Evolutionary conservation across 2,113 vertebrate genomes (phyloP).

Genomic region (Indicator maculatus): DNA sequence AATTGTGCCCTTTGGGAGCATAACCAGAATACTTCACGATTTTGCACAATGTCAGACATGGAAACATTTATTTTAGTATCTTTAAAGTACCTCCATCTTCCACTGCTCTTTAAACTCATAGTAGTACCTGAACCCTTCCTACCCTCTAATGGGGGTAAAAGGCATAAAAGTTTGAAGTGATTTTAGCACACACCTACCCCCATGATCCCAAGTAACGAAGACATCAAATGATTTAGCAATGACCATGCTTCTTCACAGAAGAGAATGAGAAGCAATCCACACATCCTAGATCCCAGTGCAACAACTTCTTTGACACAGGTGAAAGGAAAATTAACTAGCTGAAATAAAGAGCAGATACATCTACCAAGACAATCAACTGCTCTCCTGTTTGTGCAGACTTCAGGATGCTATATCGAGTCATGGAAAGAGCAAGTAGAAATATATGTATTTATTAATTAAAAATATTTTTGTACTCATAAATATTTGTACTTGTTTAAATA

Average conservation of each 20-base stretch:
- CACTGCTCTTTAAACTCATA: background rate
- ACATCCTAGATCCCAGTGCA: background rate
- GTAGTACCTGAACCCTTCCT: background rate
- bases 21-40: background rate
- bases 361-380: background rate
- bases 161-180: background rate
- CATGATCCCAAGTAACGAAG: background rate
- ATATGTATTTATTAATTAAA: background rate
- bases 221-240: background rate
- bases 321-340: background rate
- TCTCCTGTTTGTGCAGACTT: background rate
- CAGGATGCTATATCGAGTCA: background rate
- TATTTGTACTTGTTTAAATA: background rate
- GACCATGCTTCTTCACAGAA: background rate
- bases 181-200: background rate
- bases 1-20: background rate
- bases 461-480: background rate
- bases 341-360: background rate
- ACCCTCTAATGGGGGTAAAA: background rate
- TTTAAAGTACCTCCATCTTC: background rate
- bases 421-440: background rate
- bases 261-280: background rate
- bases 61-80: background rate
- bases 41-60: background rate
- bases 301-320: background rate